Evolutionary conservation across 2,797 vertebrate genomes (phyloP), one percentile per base, ranked within the genome.

Genomic region (Esox masquinongy): DNA sequence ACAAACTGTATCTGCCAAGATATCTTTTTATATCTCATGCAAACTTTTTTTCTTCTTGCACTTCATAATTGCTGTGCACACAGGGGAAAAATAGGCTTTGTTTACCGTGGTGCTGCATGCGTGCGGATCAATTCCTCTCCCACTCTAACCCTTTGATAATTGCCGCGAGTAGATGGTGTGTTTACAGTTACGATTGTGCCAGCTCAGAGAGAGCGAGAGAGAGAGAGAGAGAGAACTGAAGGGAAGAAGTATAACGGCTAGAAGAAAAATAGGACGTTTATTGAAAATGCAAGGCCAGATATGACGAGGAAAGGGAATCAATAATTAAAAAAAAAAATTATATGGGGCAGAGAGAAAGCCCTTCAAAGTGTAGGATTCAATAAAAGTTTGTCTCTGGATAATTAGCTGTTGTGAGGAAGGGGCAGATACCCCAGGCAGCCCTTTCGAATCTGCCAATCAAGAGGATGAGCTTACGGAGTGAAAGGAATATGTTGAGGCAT

Each of bases 41-140:
- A 89, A 86, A 87, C 82, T 73, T 81, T 82, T 80, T 80, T 79
- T 80, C 83, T 85, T 89, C 82, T 88, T 83, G 85, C 89, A 87
- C 90, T 89, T 90, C 82, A 88, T 91, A 92, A 93, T 92, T 93
- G 89, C 87, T 82, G 76, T 19, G 84, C 79, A 85, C 89, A 89
- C 85, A 78, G 74, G 89, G 89, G 90, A 90, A 81, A 79, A 74
- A 6, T 11, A 88, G 88, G 88, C 86, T 91, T 93, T 93, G 85
- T 92, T 93, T 93, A 92, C 88, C 77, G 84, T 82, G 82, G 77
- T 81, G 83, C 78, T 53, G 61, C 73, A 56, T 87, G 80, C 85
- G 80, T 77, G 73, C 81, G 85, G 88, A 94, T 92, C 91, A 90
- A 92, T 92, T 85, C 83, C 84, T 89, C 85, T 85, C 82, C 73